Evolutionary conservation across 2,113 vertebrate genomes (phyloP), one percentile per base, ranked within the genome.

Genomic region (Larimichthys polyactis): DNA sequence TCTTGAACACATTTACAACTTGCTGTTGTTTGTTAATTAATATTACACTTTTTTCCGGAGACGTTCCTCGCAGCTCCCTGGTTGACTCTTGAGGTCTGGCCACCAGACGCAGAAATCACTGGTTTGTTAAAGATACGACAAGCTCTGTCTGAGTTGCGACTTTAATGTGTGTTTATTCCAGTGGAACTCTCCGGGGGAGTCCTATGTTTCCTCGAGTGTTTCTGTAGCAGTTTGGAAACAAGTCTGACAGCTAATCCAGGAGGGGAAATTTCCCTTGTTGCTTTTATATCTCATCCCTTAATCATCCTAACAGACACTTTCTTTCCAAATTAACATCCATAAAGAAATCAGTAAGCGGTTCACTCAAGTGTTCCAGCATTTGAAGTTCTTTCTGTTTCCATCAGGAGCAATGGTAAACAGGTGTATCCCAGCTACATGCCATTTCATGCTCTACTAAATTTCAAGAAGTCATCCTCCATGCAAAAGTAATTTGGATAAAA

Each of bases 211-310:
- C 73, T 64, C 8, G 15, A 75, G 59, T 81, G 72, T 85, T 60
- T 83, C 71, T 85, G 49, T 76, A 75, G 58, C 83, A 71, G 62
- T 78, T 65, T 36, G 64, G 29, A 91, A 64, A 75, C 59, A 44
- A 55, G 63, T 66, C 49, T 89, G 90, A 90, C 89, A 90, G 79
- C 84, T 74, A 75, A 71, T 70, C 80, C 84, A n/a, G 29, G 20
- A 81, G 78, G 84, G 55, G 12, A 66, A 51, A 54, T 72, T 54
- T 83, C 67, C 78, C 83, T 48, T 19, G 84, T 40, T 20, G 12
- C 67, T 73, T 82, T 79, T 68, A 66, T 36, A 82, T 76, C 24
- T 70, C 20, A 11, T 22, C 54, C 44, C 51, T 78, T 81, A 81
- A 89, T 92, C 76, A 81, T 15, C 64, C 57, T 44, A 85, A 81